Evolutionary conservation across 1,140 invertebrate species (phyloP).

Genomic region (Melanaphis sacchari): DNA sequence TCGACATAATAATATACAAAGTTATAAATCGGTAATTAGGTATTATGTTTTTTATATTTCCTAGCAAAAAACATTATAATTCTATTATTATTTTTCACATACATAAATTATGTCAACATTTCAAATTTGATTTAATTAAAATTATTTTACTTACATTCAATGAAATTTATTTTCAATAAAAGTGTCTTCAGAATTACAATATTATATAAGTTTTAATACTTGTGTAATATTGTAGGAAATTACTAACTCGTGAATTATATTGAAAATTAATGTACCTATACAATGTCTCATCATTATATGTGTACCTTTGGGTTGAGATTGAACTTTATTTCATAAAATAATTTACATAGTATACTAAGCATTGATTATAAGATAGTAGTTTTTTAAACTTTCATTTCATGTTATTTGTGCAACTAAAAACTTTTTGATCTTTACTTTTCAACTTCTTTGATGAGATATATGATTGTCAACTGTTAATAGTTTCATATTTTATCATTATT

Average conservation of each 20-base stretch:
- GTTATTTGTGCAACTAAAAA: neutral
- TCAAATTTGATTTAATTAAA: neutral
- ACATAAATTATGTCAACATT: neutral
- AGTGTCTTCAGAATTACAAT: neutral
- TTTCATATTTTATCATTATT: neutral
- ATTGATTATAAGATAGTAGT: neutral
- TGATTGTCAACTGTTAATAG: neutral
- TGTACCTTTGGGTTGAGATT: neutral
- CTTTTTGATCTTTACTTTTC: neutral
- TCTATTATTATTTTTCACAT: neutral
- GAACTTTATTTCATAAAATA: neutral
- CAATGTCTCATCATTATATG: neutral
- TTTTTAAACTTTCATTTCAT: neutral
- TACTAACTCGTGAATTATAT: neutral
- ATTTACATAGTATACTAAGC: neutral
- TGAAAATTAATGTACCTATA: neutral
- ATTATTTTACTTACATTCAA: neutral
- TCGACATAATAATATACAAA: no score
- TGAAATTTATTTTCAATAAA: neutral
- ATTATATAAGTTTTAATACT: neutral
- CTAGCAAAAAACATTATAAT: neutral
- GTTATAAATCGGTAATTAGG: neutral
- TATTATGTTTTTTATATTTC: neutral
- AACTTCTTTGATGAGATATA: neutral
- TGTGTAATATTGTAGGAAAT: neutral